These are phyloP conservation scores for Embidobia sp. DNA, from an alignment of 2,888 invertebrate genomes.

Conservation along the genomic window DNA sequence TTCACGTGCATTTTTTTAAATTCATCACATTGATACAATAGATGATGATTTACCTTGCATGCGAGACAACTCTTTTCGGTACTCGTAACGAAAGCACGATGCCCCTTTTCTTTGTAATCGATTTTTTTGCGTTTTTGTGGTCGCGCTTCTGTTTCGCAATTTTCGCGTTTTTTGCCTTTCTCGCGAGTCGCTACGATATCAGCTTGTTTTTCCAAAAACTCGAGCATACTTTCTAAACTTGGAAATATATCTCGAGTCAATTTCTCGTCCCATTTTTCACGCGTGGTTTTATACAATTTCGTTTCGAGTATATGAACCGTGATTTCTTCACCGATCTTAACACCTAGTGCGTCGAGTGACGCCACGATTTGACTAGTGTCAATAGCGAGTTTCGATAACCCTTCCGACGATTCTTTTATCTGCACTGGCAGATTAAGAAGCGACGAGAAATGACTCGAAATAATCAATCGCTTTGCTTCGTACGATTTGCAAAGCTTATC, in stretches of 20 bases:
- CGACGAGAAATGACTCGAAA: slow-evolving; percentile 46
- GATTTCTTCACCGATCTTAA: slow-evolving; percentile 55
- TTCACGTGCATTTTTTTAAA: slow-evolving; percentile 5
- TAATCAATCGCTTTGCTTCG: slow-evolving; percentile 47
- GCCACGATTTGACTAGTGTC: slow-evolving; percentile 60
- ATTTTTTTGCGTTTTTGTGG: neutral
- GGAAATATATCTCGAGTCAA: slow-evolving; percentile 31
- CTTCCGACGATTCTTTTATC: slow-evolving; percentile 28
- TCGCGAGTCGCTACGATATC: neutral
- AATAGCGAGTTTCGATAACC: slow-evolving; percentile 51
- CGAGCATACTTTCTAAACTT: slow-evolving; percentile 24
- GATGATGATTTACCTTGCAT: neutral
- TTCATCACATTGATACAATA: neutral
- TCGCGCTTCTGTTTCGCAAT: neutral
- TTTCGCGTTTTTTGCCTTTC: neutral
- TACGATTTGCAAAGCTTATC: slow-evolving; percentile 50
- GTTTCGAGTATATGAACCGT: slow-evolving; percentile 55
- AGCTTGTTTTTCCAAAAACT: slow-evolving; percentile 20
- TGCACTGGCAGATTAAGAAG: slow-evolving; percentile 39
- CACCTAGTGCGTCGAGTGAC: slow-evolving; percentile 46
- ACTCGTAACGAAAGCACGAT: neutral
- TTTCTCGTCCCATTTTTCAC: slow-evolving; percentile 55
- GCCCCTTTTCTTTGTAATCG: neutral
- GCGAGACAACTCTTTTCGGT: neutral
- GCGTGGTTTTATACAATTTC: slow-evolving; percentile 60